A percentile compares a stretch with the other conserved stretches of the same genome.
Conservation (phyloP, 64 coral and sea anemone species). For the Montipora foliosa region DNA sequence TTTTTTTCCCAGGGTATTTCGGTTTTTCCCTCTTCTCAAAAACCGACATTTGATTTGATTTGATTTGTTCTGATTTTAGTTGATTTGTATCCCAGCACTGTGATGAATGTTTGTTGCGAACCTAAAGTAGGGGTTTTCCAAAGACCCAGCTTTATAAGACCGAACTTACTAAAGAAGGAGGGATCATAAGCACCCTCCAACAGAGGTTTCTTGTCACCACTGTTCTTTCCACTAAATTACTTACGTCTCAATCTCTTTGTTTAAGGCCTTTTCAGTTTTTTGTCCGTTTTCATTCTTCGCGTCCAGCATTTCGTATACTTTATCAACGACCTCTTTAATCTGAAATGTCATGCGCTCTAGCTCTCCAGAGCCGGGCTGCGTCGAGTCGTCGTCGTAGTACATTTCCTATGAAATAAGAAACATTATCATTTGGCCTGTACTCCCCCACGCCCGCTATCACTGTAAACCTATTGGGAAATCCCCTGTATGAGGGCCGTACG, state of each 20-base stretch:
- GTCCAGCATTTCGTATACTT: slow-evolving; percentile 66
- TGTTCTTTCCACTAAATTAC: not conserved
- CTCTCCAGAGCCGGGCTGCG: slow-evolving; percentile 60
- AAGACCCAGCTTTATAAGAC: too few relatives aligned
- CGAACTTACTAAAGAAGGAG: too few relatives aligned
- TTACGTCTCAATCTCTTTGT: slow-evolving; percentile 47
- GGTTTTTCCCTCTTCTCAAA: too few relatives aligned
- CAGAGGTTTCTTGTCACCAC: not conserved
- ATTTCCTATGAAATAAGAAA: slow-evolving; percentile 71
- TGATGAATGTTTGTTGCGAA: not conserved
- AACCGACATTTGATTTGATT: too few relatives aligned
- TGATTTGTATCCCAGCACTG: too few relatives aligned
- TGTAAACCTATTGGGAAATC: too few relatives aligned
- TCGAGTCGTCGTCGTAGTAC: slow-evolving; percentile 96
- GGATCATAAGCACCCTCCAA: not conserved
- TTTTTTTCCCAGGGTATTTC: too few relatives aligned
- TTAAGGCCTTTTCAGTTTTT: slow-evolving; percentile 22
- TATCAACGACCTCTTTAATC: slow-evolving; percentile 90
- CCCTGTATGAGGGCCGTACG: too few relatives aligned
- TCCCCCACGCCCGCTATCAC: too few relatives aligned
- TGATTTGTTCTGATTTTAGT: too few relatives aligned
- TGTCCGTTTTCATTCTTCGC: slow-evolving; percentile 4
- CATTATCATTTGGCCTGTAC: not conserved
- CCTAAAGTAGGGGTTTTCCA: too few relatives aligned
- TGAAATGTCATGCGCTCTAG: slow-evolving; percentile 93